phyloP scores from a whole-genome alignment of 2,113 vertebrate genomes.

The Oxyruncus cristatus region DNA sequence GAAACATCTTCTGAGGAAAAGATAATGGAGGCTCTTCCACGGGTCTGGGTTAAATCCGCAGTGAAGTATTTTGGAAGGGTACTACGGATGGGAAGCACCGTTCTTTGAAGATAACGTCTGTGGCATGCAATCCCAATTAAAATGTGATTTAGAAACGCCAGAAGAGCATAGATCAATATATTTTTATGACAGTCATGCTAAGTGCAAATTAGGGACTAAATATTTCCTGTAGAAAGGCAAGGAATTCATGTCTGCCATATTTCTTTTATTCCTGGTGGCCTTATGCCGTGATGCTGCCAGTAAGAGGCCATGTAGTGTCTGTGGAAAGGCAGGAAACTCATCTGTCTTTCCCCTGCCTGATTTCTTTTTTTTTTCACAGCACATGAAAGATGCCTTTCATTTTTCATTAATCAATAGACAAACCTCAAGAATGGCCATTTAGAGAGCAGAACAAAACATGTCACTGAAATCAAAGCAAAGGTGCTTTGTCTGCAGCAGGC shows the following conservation, averaged over 20 bases:
- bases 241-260: neutral
- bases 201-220: neutral
- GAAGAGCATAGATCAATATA: neutral
- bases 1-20: neutral
- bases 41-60: neutral
- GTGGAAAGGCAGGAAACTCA: neutral
- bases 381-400: neutral
- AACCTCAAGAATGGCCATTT: neutral
- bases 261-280: neutral
- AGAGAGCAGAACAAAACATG: neutral
- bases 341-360: neutral
- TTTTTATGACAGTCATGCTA: neutral
- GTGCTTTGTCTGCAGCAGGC: neutral
- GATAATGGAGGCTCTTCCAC: rapidly evolving
- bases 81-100: rapidly evolving
- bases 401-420: neutral
- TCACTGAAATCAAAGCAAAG: neutral
- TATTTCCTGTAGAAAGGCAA: neutral
- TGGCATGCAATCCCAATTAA: neutral
- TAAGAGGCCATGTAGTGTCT: neutral
- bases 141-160: neutral
- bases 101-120: rapidly evolving
- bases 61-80: neutral
- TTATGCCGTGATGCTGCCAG: neutral
- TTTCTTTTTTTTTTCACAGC: neutral